Conservation (phyloP, 2,888 invertebrate species). For the Esperia sulphurella region DNA sequence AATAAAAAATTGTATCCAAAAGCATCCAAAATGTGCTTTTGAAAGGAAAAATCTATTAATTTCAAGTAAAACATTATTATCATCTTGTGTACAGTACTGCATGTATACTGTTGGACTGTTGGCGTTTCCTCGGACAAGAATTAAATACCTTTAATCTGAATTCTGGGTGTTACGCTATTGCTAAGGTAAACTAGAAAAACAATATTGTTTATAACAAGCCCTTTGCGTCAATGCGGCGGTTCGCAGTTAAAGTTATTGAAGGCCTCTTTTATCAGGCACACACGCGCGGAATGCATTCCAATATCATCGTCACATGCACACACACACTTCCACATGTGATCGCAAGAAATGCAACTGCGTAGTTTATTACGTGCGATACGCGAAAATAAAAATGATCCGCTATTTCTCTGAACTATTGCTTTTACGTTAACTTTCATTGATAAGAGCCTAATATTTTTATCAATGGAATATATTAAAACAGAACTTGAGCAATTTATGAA, state of each 20-base stretch:
- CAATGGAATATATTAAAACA: neutral
- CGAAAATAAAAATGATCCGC: constrained; percentile 20
- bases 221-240: constrained; percentile 2
- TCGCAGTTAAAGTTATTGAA: constrained; percentile 16
- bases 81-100: no score
- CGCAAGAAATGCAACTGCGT: constrained; percentile 58
- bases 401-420: neutral
- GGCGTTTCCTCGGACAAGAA: no score
- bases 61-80: no score
- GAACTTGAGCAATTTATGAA: no score
- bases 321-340: constrained; percentile 31
- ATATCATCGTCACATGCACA: constrained; percentile 25
- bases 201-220: neutral
- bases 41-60: neutral
- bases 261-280: constrained; percentile 41
- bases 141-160: no score
- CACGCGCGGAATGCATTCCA: constrained; percentile 33
- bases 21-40: neutral
- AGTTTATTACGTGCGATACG: constrained; percentile 41
- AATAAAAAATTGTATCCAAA: constrained; percentile 6
- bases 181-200: no score
- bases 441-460: no score
- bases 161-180: no score
- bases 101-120: no score
- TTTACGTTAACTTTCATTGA: neutral